Conservation (phyloP, 1,140 invertebrate genomes). For the Muscidifurax raptorellus region DNA sequence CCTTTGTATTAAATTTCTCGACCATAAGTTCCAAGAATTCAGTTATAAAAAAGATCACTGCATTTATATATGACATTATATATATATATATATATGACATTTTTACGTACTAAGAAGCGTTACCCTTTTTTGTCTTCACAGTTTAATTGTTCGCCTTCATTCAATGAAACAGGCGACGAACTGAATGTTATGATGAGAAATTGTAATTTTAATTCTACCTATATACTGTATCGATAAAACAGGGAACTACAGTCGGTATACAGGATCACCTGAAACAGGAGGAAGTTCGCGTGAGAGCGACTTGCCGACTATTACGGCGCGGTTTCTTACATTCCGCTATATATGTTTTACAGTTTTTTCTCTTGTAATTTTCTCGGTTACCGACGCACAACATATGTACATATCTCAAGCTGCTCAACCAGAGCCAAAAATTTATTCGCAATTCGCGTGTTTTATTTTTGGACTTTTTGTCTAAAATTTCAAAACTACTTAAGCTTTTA, state of each 20-base stretch:
- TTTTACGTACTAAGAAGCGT: neutral
- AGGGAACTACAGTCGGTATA: conserved; percentile 17
- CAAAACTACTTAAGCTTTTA: too few relatives aligned
- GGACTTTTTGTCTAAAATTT: neutral
- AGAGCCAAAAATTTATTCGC: neutral
- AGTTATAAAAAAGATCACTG: neutral
- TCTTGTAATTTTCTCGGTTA: conserved; percentile 14
- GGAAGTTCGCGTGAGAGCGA: neutral
- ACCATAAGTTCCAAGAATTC: neutral
- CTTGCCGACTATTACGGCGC: conserved; percentile 6
- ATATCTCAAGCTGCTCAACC: neutral
- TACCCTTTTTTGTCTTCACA: too few relatives aligned
- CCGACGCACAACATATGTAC: neutral
- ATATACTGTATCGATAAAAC: neutral
- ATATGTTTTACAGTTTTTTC: neutral
- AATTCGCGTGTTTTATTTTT: neutral
- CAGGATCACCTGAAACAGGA: conserved; percentile 25
- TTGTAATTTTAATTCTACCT: neutral
- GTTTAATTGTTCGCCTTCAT: too few relatives aligned
- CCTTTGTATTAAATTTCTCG: neutral
- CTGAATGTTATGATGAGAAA: neutral
- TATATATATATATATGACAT: neutral
- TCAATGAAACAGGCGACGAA: too few relatives aligned
- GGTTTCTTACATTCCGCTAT: neutral
- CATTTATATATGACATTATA: neutral